Evolutionary conservation across 2,113 vertebrate genomes (phyloP).

Genomic region (Glaucidium brasilianum): DNA sequence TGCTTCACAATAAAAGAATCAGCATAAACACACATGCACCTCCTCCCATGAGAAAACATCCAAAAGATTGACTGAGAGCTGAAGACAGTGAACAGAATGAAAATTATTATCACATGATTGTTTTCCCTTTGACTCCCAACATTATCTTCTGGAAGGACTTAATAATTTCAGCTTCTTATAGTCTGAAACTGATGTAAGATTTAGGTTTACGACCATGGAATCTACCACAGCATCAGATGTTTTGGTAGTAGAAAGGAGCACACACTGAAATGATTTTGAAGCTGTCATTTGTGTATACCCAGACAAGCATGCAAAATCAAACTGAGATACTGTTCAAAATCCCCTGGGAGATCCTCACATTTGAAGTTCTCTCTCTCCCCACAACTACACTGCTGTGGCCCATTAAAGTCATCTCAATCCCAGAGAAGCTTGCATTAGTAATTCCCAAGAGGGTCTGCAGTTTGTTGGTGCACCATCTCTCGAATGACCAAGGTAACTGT

Average conservation of each 20-base stretch:
- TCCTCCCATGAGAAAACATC: not conserved
- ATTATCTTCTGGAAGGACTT: not conserved
- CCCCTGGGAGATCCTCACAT: not conserved
- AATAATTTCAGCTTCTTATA: not conserved
- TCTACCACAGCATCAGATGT: not conserved
- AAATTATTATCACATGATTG: not conserved
- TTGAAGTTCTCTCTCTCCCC: not conserved
- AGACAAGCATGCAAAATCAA: constrained; percentile 22
- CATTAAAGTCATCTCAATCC: not conserved
- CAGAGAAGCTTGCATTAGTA: not conserved
- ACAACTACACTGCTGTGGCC: not conserved
- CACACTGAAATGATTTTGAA: not conserved
- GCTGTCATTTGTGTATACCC: not conserved
- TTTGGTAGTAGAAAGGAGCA: not conserved
- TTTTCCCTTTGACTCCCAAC: not conserved
- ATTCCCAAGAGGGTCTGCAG: not conserved
- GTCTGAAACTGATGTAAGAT: not conserved
- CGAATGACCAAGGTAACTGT: accelerated
- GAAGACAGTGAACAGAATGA: not conserved
- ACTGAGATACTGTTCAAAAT: not conserved
- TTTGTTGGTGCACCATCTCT: not conserved
- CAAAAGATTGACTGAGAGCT: not conserved
- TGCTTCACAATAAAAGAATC: not conserved
- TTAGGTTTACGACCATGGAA: not conserved
- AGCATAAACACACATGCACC: not conserved